Percentiles rank a stretch among this genome's conserved stretches.
Evolutionary conservation across 2,888 invertebrate genomes (phyloP).

Genomic region (Scaptomyza caliginosa): DNA sequence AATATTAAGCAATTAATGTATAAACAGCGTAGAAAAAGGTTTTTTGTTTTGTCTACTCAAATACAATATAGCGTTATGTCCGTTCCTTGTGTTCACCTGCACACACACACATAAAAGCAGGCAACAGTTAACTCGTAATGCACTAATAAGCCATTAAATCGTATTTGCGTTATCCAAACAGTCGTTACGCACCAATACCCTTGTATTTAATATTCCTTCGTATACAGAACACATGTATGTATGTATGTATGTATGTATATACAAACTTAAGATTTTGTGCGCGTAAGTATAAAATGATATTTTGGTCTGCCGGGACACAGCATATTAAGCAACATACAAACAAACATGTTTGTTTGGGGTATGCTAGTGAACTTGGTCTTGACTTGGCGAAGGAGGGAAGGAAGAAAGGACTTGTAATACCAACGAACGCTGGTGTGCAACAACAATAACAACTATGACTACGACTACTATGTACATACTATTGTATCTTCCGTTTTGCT

Average conservation of each 20-base stretch:
- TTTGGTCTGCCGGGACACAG: background rate
- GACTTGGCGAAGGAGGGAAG: no score
- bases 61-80: background rate
- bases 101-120: background rate
- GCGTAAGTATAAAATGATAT: slow-evolving; percentile 19
- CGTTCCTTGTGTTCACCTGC: background rate
- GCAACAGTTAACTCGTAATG: slow-evolving; percentile 9
- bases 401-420: slow-evolving; percentile 17
- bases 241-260: background rate
- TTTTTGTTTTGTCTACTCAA: background rate
- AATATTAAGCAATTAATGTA: background rate
- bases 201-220: slow-evolving; percentile 22
- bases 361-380: slow-evolving; percentile 6
- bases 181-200: slow-evolving; percentile 24
- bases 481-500: slow-evolving; percentile 29
- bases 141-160: slow-evolving; percentile 62
- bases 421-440: slow-evolving; percentile 22
- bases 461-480: slow-evolving; percentile 1
- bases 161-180: slow-evolving; percentile 32
- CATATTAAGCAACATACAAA: slow-evolving; percentile 1
- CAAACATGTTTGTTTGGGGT: slow-evolving; percentile 2
- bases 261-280: slow-evolving; percentile 12
- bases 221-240: background rate
- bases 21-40: background rate
- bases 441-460: no score